Percentiles rank a stretch among this genome's conserved stretches.
phyloP scores from a whole-genome alignment of 2,113 vertebrate genomes.

The Aplodontia rufa region DNA sequence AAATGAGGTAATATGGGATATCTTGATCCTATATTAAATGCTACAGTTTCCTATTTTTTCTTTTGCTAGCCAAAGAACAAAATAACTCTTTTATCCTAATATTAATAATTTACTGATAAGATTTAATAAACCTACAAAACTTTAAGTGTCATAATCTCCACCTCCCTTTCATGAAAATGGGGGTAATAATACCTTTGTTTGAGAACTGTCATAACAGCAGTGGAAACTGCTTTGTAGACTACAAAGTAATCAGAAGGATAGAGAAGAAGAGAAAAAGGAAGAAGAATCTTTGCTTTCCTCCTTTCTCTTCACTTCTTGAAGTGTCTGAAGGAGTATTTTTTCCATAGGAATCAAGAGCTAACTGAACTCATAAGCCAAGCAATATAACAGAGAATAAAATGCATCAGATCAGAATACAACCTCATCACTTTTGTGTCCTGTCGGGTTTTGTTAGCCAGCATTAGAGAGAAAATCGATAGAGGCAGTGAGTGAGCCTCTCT shows the following conservation, averaged over 20 bases:
- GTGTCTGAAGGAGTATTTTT: not conserved
- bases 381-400: slow-evolving; percentile 80
- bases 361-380: slow-evolving; percentile 64
- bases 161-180: slow-evolving; percentile 31
- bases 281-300: not conserved
- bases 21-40: not conserved
- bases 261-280: not conserved
- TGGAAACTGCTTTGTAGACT: not conserved
- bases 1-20: not conserved
- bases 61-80: not conserved
- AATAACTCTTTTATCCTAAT: not conserved
- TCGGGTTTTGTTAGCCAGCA: slow-evolving; percentile 84
- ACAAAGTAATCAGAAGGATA: slow-evolving; percentile 3
- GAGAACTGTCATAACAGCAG: not conserved
- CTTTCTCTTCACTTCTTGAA: slow-evolving; percentile 27
- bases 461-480: slow-evolving; percentile 85
- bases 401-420: slow-evolving; percentile 82
- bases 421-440: slow-evolving; percentile 85
- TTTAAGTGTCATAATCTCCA: not conserved
- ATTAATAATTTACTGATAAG: not conserved
- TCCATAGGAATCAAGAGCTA: slow-evolving; percentile 39
- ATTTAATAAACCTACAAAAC: slow-evolving; percentile 9
- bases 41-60: not conserved
- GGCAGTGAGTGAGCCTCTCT: slow-evolving; percentile 92
- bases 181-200: not conserved